Conservation (phyloP, 2,113 vertebrate genomes). For the Polypterus bichir region DNA sequence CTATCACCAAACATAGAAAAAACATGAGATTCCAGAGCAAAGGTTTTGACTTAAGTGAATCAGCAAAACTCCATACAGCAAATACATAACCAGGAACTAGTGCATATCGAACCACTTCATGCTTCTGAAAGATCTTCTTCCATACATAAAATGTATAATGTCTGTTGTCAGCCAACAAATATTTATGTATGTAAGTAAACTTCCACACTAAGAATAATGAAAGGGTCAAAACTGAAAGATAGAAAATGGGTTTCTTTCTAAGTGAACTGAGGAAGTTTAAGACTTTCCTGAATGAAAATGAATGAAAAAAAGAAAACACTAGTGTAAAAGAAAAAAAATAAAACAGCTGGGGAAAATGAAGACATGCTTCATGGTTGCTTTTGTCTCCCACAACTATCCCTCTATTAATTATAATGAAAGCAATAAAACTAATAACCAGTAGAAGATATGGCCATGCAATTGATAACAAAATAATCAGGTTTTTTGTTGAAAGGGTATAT, state of each 20-base stretch:
- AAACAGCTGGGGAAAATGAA: conserved; percentile 84
- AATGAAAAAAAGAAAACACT: conserved; percentile 68
- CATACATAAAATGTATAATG: conserved; percentile 92
- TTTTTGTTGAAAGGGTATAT: conserved; percentile 43
- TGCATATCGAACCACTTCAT: conserved; percentile 64
- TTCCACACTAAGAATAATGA: conserved; percentile 74
- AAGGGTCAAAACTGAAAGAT: conserved; percentile 32
- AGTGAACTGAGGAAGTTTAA: conserved; percentile 58
- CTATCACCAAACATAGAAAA: conserved; percentile 55
- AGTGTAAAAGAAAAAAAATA: conserved; percentile 79
- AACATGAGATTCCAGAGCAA: conserved; percentile 78
- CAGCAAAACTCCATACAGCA: conserved; percentile 74
- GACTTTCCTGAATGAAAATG: conserved; percentile 53
- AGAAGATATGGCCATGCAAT: conserved; percentile 69
- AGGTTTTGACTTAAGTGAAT: conserved; percentile 69
- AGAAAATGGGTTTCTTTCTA: conserved; percentile 53
- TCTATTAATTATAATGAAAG: conserved; percentile 63
- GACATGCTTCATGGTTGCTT: conserved; percentile 72
- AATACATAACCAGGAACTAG: conserved; percentile 76
- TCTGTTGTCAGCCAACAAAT: conserved; percentile 88
- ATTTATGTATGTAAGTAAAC: conserved; percentile 81
- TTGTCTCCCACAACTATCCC: conserved; percentile 86
- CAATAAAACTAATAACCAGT: conserved; percentile 49
- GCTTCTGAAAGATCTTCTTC: conserved; percentile 74
- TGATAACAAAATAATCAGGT: conserved; percentile 41